Evolutionary conservation across 2,888 invertebrate species (phyloP), one percentile per base, ranked within the genome.

Genomic region (Clunio marinus): DNA sequence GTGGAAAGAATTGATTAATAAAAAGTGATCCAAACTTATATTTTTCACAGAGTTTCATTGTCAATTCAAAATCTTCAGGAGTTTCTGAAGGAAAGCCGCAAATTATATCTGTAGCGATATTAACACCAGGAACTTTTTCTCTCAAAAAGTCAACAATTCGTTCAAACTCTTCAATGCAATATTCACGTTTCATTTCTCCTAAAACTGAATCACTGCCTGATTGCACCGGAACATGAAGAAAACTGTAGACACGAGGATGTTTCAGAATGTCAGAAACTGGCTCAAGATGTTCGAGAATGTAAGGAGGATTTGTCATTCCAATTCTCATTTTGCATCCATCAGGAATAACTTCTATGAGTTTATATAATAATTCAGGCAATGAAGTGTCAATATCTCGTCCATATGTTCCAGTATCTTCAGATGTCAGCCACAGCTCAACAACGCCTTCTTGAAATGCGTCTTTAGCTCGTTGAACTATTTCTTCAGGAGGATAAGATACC

Each of bases 291-390:
- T 98, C 96, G 69, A 97, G 80, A 70, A 99, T 98, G 77, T 99
- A 99, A 0, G 98, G 98, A 0, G 98, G 98, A 81, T 98, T 98
- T 62, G 97, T 98, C 95, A 98, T 99, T 13, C 98, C 99, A 28
- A 97, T 83, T 59, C 96, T 83, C 74, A 95, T 82, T 77, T 90
- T 84, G 72, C 91, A 91, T 5, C 88, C 87, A 35, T 17, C 80
- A 0, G 89, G 89, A 68, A 89, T 84, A 13, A 87, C 85, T 68
- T 89, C 85, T 0, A 97, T 89, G n/a, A 99, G 80, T 75, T 85
- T 80, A 86, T 90, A 87, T 24, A 99, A 81, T 62, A 99, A 80
- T 76, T 89, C 88, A 0, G 97, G 96, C 51, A 99, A 80, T 0
- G 88, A 90, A 0, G 88, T 86, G 24, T 90, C 95, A 71, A 98